Evolutionary conservation across 2,113 vertebrate species (phyloP), one percentile per base, ranked within the genome.

Genomic region (Fregata magnificens): DNA sequence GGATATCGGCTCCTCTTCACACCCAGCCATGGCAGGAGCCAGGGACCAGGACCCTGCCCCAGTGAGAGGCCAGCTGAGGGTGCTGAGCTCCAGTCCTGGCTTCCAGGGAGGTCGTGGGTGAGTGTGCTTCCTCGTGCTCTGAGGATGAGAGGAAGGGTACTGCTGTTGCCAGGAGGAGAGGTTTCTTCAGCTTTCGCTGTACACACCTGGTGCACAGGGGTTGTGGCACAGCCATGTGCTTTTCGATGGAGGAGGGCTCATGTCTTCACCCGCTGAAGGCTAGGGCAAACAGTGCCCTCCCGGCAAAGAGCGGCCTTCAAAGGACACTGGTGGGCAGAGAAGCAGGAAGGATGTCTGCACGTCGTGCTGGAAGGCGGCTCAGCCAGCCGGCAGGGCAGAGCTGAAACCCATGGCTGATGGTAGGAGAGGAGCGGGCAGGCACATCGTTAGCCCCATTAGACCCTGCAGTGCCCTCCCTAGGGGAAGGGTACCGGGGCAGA

Each of bases 231-330:
- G 40, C 36, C 6, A 0, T 9, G 40, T 36, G 36, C 42, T 2
- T n/a, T 52, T n/a, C 31, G n/a, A n/a, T n/a, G 2, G 9, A 21
- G 29, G 4, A 15, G 5, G 5, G 9, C 8, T 67, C 5, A 0
- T 34, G 14, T 38, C 29, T 50, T 83, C 28, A 16, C 16, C 13
- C 73, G 52, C 17, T 5, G 1, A 55, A 40, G 42, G 8, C 32
- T 50, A 31, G 16, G 24, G 42, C 36, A 52, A 62, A 38, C 20
- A 1, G 62, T 42, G 34, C 25, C 7, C 16, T 76, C 16, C 18
- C 38, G 58, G n/a, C 1, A 1, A 36, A 36, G 77, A 52, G 44
- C n/a, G 40, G 36, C 16, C 44, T 56, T 74, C 1, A 4, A 32
- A 77, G 29, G 62, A 14, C 7, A 4, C 34, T 32, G 29, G 38